Percentiles rank a stretch among this genome's conserved stretches.
Evolutionary conservation across 2,888 invertebrate genomes (phyloP).

Genomic region (Dynastes maya): DNA sequence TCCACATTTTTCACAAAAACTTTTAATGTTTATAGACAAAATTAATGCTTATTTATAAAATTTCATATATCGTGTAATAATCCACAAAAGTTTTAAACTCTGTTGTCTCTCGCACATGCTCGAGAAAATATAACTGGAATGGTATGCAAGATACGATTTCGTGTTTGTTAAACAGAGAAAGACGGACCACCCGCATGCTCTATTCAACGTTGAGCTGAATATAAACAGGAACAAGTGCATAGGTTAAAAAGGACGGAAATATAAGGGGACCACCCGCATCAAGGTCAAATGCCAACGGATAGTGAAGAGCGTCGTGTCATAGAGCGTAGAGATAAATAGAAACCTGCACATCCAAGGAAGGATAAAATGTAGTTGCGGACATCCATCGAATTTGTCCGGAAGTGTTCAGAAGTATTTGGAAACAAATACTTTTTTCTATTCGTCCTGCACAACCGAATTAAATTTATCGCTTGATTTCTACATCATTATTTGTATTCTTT

Average conservation of each 20-base stretch:
- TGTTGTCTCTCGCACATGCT: constrained; percentile 52
- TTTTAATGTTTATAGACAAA: background rate
- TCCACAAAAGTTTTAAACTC: constrained; percentile 43
- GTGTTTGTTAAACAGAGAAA: constrained; percentile 48
- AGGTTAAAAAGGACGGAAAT: constrained; percentile 46
- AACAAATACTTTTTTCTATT: no score
- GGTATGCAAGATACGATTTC: constrained; percentile 20
- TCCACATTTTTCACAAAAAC: constrained; percentile 30
- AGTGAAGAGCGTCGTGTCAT: background rate
- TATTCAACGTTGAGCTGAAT: constrained; percentile 11
- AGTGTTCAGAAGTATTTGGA: no score
- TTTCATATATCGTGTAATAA: background rate
- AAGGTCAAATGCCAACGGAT: constrained; percentile 50
- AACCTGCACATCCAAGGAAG: no score
- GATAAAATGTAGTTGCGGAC: no score
- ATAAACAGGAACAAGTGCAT: constrained; percentile 49
- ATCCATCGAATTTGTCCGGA: no score
- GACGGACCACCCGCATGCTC: constrained; percentile 59
- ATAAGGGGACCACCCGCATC: constrained; percentile 54
- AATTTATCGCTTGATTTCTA: no score
- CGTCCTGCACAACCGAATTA: no score
- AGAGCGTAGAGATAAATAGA: no score
- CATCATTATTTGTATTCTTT: no score
- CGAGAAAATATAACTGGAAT: constrained; percentile 51
- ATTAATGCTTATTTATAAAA: constrained; percentile 7